Evolutionary conservation across 2,113 vertebrate genomes (phyloP), one percentile per base, ranked within the genome.

Genomic region (Hyperopisus bebe): DNA sequence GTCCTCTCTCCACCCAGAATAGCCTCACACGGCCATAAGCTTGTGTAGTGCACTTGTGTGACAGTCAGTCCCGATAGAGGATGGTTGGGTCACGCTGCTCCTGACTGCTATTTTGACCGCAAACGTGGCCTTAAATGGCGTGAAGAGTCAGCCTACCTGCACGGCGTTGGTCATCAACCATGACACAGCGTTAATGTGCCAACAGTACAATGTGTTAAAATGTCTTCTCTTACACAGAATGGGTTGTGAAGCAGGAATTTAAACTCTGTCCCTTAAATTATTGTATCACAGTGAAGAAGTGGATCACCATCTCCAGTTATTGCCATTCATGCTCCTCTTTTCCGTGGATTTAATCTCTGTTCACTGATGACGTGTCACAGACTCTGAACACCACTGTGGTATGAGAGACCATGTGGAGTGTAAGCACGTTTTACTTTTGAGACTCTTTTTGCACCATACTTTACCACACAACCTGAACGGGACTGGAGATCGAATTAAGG

Each of bases 391-490:
- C n/a, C 31, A 74, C n/a, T 74, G 66, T 15, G 66, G 9, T 74
- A 0, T 35, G 13, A 31, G 11, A 27, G 11, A 7, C 58, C 27
- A 66, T 27, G 58, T 0, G 9, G 70, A 13, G 31, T 77, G 11
- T 31, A 13, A 93, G 88, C 84, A 91, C 91, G 58, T 11, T 92
- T 91, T 92, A 93, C 92, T 91, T 92, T 82, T 93, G 17, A 88
- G 62, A 47, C 88, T 90, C 92, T 84, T 91, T 93, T 91, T 91
- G 94, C 94, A 93, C 93, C 94, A 93, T 93, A 90, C 90, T 93
- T 93, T 89, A 92, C 91, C 93, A 91, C 92, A 91, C 91, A 93
- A 92, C 91, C 91, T 90, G 92, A 94, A 93, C 93, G 94, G 93
- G 93, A 94, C 85, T 90, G 86, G 92, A 92, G 90, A 91, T 90